Evolutionary conservation across 2,797 vertebrate genomes (phyloP).

Genomic region (Eulemur mongoz): DNA sequence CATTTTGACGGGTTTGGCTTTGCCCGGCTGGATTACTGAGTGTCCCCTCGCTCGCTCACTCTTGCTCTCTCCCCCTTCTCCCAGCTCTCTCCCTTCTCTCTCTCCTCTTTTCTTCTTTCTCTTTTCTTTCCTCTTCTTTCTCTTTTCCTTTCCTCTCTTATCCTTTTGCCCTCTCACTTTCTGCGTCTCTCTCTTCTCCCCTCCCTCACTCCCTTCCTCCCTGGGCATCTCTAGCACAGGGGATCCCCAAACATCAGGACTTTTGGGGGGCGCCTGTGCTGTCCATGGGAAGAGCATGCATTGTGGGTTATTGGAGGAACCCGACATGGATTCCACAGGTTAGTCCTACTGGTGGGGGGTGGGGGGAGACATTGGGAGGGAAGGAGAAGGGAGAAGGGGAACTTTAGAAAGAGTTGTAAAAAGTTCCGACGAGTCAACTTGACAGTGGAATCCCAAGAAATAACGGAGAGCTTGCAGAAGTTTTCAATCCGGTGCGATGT

Average conservation of each 20-base stretch:
- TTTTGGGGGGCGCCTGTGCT: constrained; percentile 90
- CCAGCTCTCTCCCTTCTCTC: constrained; percentile 70
- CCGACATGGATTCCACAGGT: constrained; percentile 99
- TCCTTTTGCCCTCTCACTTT: constrained; percentile 76
- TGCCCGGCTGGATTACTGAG: constrained; percentile 93
- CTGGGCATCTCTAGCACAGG: constrained; percentile 82
- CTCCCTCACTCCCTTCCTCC: constrained; percentile 47
- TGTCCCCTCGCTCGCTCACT: constrained; percentile 84
- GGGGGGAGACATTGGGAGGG: constrained; percentile 25
- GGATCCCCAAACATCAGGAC: constrained; percentile 85
- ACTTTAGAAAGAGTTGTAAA: constrained; percentile 61
- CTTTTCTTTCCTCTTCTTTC: constrained; percentile 18
- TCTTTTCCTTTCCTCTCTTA: constrained; percentile 74
- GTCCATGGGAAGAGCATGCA: constrained; percentile 99
- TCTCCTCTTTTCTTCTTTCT: constrained; percentile 79
- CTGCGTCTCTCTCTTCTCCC: constrained; percentile 79
- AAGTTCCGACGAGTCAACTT: constrained; percentile 74
- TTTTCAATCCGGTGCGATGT: not conserved
- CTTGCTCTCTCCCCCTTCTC: constrained; percentile 69
- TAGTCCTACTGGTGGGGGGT: constrained; percentile 85
- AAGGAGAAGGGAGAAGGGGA: not conserved
- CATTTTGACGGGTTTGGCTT: constrained; percentile 99
- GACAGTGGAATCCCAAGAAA: constrained; percentile 75
- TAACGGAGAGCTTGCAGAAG: not conserved
- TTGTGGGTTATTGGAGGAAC: constrained; percentile 99